A percentile compares a stretch with the other conserved stretches of the same genome.
These are phyloP conservation scores for Macrobrachium rosenbergii DNA, from an alignment of 1,140 invertebrate genomes.

Conservation along the genomic window DNA sequence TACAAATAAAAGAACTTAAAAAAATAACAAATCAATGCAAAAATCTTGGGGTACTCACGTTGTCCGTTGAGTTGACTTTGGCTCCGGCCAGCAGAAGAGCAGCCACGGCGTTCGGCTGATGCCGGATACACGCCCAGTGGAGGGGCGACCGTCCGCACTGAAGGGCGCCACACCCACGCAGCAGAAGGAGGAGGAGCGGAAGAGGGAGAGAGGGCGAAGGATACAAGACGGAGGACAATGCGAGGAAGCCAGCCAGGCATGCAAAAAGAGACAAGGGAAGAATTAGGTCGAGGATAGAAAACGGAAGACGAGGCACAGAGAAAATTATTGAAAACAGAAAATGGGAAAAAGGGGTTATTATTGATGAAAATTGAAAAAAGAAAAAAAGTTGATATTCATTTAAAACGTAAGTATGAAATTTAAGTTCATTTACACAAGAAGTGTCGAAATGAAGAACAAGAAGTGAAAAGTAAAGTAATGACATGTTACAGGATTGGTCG, in stretches of 20 bases:
- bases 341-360: neutral
- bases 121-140: conserved; percentile 48
- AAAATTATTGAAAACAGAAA: neutral
- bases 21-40: neutral
- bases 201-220: neutral
- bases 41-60: conserved; percentile 19
- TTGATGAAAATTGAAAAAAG: neutral
- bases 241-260: neutral
- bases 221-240: neutral
- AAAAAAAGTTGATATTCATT: neutral
- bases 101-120: conserved; percentile 45
- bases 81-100: conserved; percentile 36
- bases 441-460: no score
- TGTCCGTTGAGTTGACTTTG: conserved; percentile 46
- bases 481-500: no score
- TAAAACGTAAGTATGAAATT: neutral
- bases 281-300: neutral
- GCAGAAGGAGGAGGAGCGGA: neutral
- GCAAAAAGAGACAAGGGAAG: conserved; percentile 2
- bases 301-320: neutral
- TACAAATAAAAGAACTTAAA: neutral
- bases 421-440: neutral
- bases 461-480: no score
- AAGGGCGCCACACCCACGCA: neutral
- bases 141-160: conserved; percentile 48